Evolutionary conservation across 2,888 invertebrate species (phyloP).

Genomic region (Metellina segmentata): DNA sequence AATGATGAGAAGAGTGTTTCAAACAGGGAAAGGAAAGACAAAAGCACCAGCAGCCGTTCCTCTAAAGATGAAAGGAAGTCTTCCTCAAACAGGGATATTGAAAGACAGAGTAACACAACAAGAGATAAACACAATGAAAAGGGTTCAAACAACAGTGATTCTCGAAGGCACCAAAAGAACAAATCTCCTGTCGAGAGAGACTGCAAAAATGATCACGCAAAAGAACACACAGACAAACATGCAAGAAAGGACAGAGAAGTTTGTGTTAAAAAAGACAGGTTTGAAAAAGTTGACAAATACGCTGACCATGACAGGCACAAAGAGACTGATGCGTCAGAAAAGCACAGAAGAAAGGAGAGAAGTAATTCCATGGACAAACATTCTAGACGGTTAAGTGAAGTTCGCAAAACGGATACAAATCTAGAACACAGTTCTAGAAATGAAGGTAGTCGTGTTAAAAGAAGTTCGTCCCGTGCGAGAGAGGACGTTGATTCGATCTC

Average conservation of each 20-base stretch:
- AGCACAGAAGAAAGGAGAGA: not conserved
- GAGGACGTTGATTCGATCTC: not conserved
- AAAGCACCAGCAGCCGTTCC: too few relatives aligned
- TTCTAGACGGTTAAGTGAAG: not conserved
- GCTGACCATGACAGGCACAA: not conserved
- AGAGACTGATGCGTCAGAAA: not conserved
- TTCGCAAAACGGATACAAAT: not conserved
- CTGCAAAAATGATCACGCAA: not conserved
- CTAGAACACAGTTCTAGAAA: not conserved
- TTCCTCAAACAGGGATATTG: not conserved
- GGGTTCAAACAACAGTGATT: not conserved
- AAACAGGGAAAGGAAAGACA: not conserved
- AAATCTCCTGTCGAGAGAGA: too few relatives aligned
- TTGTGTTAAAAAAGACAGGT: not conserved
- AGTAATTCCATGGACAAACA: not conserved
- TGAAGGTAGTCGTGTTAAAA: not conserved
- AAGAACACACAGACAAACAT: not conserved
- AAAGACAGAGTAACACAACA: not conserved
- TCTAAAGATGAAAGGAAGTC: not conserved
- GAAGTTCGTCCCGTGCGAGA: not conserved
- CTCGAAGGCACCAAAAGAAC: not conserved
- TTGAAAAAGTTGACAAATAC: not conserved
- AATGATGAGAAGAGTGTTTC: not conserved
- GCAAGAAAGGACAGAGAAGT: not conserved
- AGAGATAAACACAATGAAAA: not conserved